Conservation (phyloP, 2,888 invertebrate genomes). For the Noctua janthina region DNA sequence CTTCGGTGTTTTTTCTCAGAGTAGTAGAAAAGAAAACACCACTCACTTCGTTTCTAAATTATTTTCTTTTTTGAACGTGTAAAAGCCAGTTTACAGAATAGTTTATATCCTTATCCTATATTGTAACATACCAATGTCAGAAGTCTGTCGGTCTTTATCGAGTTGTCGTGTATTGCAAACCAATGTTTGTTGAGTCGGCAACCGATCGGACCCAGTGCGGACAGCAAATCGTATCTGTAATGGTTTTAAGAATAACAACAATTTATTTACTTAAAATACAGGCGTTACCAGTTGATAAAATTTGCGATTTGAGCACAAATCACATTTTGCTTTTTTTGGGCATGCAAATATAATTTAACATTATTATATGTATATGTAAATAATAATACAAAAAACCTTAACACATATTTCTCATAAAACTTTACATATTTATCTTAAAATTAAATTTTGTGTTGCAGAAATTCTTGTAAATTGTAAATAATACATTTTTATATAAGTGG, state of each 20-base stretch:
- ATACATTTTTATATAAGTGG: too few relatives aligned
- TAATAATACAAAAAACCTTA: too few relatives aligned
- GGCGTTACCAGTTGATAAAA: too few relatives aligned
- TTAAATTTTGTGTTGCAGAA: too few relatives aligned
- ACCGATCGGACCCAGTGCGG: slow-evolving; percentile 95
- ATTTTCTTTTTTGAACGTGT: not conserved
- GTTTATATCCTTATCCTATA: not conserved
- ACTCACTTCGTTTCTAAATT: not conserved
- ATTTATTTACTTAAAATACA: too few relatives aligned
- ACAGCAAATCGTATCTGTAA: slow-evolving; percentile 93
- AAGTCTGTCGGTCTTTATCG: slow-evolving; percentile 94
- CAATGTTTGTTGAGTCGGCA: slow-evolving; percentile 96
- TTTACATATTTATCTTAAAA: too few relatives aligned
- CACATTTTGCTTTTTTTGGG: too few relatives aligned
- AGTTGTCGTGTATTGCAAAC: slow-evolving; percentile 96
- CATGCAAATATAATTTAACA: too few relatives aligned
- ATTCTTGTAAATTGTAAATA: too few relatives aligned
- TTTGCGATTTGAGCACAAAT: too few relatives aligned
- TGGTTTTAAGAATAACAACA: not conserved
- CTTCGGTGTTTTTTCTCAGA: not conserved
- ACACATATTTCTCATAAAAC: too few relatives aligned
- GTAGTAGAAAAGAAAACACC: not conserved
- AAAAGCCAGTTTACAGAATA: not conserved
- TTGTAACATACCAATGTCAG: slow-evolving; percentile 91
- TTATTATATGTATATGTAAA: too few relatives aligned